Base-by-base conservation (phyloP, 2,888 invertebrate genomes). In the Rhagonycha lutea region DNA sequence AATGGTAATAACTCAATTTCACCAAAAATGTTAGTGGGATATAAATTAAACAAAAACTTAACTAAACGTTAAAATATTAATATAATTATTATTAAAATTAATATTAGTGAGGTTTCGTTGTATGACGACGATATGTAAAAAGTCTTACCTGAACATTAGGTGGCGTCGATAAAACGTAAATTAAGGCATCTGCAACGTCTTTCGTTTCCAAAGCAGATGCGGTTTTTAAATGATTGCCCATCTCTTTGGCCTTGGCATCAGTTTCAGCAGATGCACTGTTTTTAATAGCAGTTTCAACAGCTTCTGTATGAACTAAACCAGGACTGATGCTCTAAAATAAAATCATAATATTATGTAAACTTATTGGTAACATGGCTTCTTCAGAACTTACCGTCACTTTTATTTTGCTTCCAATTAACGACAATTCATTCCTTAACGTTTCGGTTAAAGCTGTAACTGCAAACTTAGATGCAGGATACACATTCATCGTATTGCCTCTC, bases 311-410 rank as follows among this genome's bases (percentile, higher is more conserved):
- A 12, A 82, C 82, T 3, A 76, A 24, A 14, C 83, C 83, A 11
- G 84, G 84, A 75, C 83, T 84, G 26, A 84, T 79, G 68, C 83
- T 83, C 84, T 72, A 81, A 81, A 63, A 63, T 18, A 2, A 18
- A 18, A 18, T 18, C 18, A 5, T 10, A 2, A 11, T 5, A 63
- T 47, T 47, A 47, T n/a, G n/a, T 7, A n/a, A 47, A n/a, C 5
- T 47, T 47, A 5, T n/a, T 47, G 5, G n/a, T 47, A 29, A 1
- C 47, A 47, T 8, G 8, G 2, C 7, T n/a, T 4, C 2, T 5
- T 5, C 5, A n/a, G 2, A 14, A 63, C 63, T 63, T 14, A 63
- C 63, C 12, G 63, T n/a, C 23, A 63, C 24, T 63, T 63, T 24
- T 11, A 63, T 63, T 24, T 63, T 14, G 7, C 63, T 63, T 2